These are phyloP conservation scores for Hedychridium roseum DNA, from an alignment of 2,888 invertebrate genomes.

Conservation along the genomic window DNA sequence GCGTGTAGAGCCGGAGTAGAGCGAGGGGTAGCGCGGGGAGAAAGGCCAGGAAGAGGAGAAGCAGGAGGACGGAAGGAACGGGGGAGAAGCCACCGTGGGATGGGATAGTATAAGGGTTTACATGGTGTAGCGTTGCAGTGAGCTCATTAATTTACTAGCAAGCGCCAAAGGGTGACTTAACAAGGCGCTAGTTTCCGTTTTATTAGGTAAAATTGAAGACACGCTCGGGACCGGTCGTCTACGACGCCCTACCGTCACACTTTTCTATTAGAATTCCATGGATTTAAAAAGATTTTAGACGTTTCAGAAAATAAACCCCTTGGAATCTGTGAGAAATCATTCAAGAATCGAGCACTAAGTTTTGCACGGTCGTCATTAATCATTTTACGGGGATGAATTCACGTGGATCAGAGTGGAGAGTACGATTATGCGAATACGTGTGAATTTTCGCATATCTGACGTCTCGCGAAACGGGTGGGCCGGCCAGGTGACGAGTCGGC, in stretches of 20 bases:
- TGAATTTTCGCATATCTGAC: slow-evolving; percentile 18
- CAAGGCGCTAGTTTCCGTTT: slow-evolving; percentile 56
- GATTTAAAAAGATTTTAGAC: not conserved
- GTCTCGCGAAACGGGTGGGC: slow-evolving; percentile 34
- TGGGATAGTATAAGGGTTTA: slow-evolving; percentile 52
- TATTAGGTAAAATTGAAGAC: slow-evolving; percentile 57
- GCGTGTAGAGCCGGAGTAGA: slow-evolving; percentile 24
- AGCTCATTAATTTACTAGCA: slow-evolving; percentile 61
- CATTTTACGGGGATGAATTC: not conserved
- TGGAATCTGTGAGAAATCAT: too few species aligned
- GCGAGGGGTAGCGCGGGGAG: too few species aligned
- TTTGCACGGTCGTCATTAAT: slow-evolving; percentile 13
- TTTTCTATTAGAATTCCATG: not conserved
- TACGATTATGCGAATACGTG: slow-evolving; percentile 2
- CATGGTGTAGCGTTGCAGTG: slow-evolving; percentile 59
- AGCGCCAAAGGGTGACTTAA: slow-evolving; percentile 57
- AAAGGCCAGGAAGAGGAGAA: slow-evolving; percentile 32
- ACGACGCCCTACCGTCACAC: not conserved
- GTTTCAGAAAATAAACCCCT: too few species aligned
- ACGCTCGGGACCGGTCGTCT: slow-evolving; percentile 25
- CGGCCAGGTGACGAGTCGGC: slow-evolving; percentile 21
- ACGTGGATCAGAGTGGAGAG: not conserved
- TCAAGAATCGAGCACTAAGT: not conserved
- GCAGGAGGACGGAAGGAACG: slow-evolving; percentile 16
- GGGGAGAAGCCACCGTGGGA: slow-evolving; percentile 14